Base-by-base conservation (phyloP, 2,888 invertebrate genomes). In the Archaeoteleia sp. region DNA sequence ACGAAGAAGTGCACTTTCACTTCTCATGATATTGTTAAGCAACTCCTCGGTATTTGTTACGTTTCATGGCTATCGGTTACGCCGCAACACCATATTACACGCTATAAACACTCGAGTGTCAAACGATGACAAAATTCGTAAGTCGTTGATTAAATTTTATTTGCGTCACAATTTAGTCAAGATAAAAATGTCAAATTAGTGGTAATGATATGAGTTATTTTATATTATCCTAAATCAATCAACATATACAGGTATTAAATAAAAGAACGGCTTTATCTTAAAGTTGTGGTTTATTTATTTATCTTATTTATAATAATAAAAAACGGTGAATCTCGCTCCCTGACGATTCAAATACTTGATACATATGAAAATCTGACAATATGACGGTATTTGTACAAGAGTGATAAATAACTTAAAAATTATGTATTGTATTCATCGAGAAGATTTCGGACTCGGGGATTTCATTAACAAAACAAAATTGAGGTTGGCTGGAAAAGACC, bases 341-440 rank as follows among this genome's bases (percentile, higher is more conserved):
- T 43, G 68, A 71, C 58, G 58, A 62, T 71, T 65, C 60, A 15
- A 71, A 76, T 73, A 75, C 74, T 72, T 70, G 72, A 61, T 58
- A 65, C 71, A 68, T 74, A 70, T 70, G 71, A 73, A 75, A 74
- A 75, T 61, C 73, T 74, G 60, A 68, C 27, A 66, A 71, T 63
- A 62, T 72, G 70, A 74, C 62, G 71, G 63, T 75, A 68, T 79
- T 76, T 78, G 72, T 79, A 78, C 76, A 75, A 73, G 77, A 75
- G 71, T 77, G 74, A 73, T 74, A 78, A 80, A 78, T 80, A 80
- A 80, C 77, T 80, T 79, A 81, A 70, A 70, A 74, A 77, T 73
- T 74, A 77, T 74, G 58, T 57, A 54, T 53, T 51, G 5, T 55
- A 35, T 10, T 40, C 12, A 9, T 27, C 15, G 12, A 27, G 8